Evolutionary conservation across 2,888 invertebrate species (phyloP).

Genomic region (Caradrina clavipalpis): DNA sequence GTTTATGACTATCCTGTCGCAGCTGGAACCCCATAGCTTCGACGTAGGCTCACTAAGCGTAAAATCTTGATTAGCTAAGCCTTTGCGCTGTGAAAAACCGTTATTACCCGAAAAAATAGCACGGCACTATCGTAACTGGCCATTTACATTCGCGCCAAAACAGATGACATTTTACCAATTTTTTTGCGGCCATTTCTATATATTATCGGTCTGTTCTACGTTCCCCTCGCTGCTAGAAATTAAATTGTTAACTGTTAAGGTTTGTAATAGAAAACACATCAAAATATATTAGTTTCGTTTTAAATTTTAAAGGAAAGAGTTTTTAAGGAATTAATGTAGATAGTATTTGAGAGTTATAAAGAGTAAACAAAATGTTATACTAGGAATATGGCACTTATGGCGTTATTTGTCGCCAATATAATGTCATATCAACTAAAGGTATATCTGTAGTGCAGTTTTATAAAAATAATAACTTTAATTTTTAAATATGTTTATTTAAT

Average conservation of each 20-base stretch:
- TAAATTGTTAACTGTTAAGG: constrained; percentile 85
- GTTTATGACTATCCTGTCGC: constrained; percentile 80
- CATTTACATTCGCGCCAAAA: constrained; percentile 79
- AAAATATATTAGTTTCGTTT: constrained; percentile 70
- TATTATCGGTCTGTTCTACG: constrained; percentile 85
- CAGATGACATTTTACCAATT: constrained; percentile 84
- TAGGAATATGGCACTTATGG: constrained; percentile 69
- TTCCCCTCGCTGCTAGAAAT: constrained; percentile 90
- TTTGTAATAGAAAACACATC: constrained; percentile 69
- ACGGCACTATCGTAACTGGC: constrained; percentile 72
- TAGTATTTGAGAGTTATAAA: constrained; percentile 69
- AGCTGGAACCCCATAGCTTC: constrained; percentile 74
- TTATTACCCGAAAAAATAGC: constrained; percentile 74
- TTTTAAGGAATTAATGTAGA: constrained; percentile 61
- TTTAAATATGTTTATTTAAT: background rate
- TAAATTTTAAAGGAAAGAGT: constrained; percentile 63
- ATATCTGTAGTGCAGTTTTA: constrained; percentile 77
- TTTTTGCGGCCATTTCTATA: constrained; percentile 80
- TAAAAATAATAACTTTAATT: constrained; percentile 59
- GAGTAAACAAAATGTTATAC: constrained; percentile 74
- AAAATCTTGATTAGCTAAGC: constrained; percentile 82
- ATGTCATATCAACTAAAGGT: constrained; percentile 66
- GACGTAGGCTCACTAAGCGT: constrained; percentile 77
- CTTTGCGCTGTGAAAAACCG: constrained; percentile 77
- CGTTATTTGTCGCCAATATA: constrained; percentile 53